These are phyloP conservation scores for Junonia oenone DNA, from an alignment of 2,888 invertebrate species.

Conservation along the genomic window DNA sequence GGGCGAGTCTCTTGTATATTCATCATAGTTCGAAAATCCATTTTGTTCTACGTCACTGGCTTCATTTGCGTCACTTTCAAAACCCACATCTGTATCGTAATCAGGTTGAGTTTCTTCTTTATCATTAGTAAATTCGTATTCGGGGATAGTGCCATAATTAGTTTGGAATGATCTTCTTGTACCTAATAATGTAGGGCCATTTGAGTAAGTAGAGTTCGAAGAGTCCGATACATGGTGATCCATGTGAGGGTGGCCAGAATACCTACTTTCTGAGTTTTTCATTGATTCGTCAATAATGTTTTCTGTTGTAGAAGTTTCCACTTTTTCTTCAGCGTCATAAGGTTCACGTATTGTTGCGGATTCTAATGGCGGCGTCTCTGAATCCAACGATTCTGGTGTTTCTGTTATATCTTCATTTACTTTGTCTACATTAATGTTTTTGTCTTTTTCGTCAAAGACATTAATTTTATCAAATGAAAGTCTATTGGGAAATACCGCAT, in stretches of 20 bases:
- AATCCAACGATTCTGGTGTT: slow-evolving; percentile 16
- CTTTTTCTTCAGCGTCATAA: slow-evolving; percentile 20
- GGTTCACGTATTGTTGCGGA: slow-evolving; percentile 20
- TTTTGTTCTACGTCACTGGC: slow-evolving; percentile 68
- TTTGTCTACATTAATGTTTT: slow-evolving; percentile 57
- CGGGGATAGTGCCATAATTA: slow-evolving; percentile 40
- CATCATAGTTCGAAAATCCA: slow-evolving; percentile 82
- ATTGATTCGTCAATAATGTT: slow-evolving; percentile 38
- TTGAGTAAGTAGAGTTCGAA: slow-evolving; percentile 30
- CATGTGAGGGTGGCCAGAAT: slow-evolving; percentile 51
- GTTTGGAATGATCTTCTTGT: slow-evolving; percentile 59
- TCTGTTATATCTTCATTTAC: slow-evolving; percentile 26
- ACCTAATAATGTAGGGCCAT: slow-evolving; percentile 43
- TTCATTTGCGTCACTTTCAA: slow-evolving; percentile 55
- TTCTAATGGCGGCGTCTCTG: slow-evolving; percentile 30
- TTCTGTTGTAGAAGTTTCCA: slow-evolving; percentile 26
- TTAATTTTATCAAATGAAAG: slow-evolving; percentile 65
- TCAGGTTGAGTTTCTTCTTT: slow-evolving; percentile 56
- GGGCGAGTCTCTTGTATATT: slow-evolving; percentile 61
- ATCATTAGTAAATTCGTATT: slow-evolving; percentile 60
- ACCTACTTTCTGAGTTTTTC: slow-evolving; percentile 43
- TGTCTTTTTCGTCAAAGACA: slow-evolving; percentile 61
- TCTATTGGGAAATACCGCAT: slow-evolving; percentile 63
- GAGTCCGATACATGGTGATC: slow-evolving; percentile 54
- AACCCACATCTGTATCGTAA: slow-evolving; percentile 63